A percentile compares a stretch with the other conserved stretches of the same genome.
Conservation (phyloP, 1,140 invertebrate species). For the Apis florea region DNA sequence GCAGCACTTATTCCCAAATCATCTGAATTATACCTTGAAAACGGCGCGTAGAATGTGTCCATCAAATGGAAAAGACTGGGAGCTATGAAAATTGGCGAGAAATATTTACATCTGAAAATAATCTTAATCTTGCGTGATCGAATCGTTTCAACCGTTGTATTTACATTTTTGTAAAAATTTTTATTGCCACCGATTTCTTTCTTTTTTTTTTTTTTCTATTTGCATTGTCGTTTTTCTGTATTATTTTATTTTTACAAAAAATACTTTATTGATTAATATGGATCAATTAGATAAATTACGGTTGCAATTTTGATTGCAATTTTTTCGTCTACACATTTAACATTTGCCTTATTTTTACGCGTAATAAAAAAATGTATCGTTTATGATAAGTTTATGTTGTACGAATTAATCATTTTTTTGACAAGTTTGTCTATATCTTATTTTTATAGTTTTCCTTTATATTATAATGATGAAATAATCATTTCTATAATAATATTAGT, state of each 20-base stretch:
- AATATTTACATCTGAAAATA: constrained; percentile 54
- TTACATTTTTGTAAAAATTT: constrained; percentile 61
- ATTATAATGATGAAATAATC: neutral
- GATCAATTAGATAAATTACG: constrained; percentile 17
- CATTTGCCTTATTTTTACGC: constrained; percentile 4
- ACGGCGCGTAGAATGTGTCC: neutral
- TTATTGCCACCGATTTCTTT: constrained; percentile 39
- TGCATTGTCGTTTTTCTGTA: neutral
- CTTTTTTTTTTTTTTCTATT: neutral
- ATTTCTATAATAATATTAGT: neutral
- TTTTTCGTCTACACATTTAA: constrained; percentile 28
- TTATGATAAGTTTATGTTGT: constrained; percentile 38
- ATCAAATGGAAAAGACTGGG: neutral
- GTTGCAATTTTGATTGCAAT: neutral
- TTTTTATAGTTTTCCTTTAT: neutral
- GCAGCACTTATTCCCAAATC: constrained; percentile 49
- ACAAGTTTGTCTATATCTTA: too few relatives aligned
- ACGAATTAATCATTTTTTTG: constrained; percentile 13
- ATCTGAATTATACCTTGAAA: constrained; percentile 36
- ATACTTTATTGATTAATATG: constrained; percentile 38
- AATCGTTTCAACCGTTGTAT: constrained; percentile 48
- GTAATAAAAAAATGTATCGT: constrained; percentile 27
- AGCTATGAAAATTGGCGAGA: constrained; percentile 37
- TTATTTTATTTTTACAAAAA: constrained; percentile 24
- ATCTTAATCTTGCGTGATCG: neutral